phyloP scores from a whole-genome alignment of 2,113 vertebrate species.

The Leucosticte australis region DNA sequence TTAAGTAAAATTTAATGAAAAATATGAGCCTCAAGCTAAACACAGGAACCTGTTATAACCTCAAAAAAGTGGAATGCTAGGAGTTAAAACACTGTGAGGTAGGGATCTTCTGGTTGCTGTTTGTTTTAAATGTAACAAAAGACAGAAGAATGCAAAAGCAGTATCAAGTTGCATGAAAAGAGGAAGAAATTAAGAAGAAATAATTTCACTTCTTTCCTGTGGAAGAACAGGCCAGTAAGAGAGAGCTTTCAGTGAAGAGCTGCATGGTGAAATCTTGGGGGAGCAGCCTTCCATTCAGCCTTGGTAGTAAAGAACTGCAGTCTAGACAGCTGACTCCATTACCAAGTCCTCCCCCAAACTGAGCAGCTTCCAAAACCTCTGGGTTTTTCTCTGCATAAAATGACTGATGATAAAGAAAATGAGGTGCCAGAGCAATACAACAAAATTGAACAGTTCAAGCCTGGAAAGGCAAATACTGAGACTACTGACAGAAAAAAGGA shows the following conservation, averaged over 20 bases:
- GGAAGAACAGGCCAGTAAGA: neutral
- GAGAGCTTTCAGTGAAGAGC: neutral
- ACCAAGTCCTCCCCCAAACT: neutral
- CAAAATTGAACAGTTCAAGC: neutral
- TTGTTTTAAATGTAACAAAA: neutral
- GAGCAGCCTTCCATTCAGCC: neutral
- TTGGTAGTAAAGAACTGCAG: neutral
- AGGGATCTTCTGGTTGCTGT: neutral
- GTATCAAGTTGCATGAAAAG: neutral
- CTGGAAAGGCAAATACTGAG: neutral
- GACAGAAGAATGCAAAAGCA: neutral
- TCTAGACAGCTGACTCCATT: neutral
- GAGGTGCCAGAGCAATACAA: neutral
- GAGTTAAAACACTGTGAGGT: neutral
- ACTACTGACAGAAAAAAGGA: neutral
- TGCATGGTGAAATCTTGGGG: neutral
- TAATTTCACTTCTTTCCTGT: neutral
- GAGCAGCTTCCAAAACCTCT: neutral
- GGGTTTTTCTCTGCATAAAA: neutral
- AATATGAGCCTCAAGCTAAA: neutral
- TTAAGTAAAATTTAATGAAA: slow-evolving; percentile 11
- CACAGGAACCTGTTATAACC: neutral
- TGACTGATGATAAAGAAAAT: neutral
- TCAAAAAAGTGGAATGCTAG: neutral
- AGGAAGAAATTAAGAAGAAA: neutral